phyloP scores from a whole-genome alignment of 2,888 invertebrate genomes.

The Odontocerum albicorne region DNA sequence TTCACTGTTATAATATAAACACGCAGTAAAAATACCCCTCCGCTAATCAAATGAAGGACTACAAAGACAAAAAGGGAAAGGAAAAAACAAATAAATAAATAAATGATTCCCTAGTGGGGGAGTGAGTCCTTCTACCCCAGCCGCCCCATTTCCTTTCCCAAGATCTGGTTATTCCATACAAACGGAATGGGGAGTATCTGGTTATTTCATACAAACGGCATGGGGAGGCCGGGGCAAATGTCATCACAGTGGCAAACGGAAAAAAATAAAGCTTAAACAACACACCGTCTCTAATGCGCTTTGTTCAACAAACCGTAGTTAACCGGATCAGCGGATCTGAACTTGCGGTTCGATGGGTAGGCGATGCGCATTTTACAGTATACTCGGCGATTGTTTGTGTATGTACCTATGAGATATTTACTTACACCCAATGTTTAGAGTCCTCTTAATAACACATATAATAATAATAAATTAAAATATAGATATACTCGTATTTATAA shows the following conservation, averaged over 20 bases:
- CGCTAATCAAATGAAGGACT: constrained; percentile 2
- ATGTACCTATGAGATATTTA: too few species aligned
- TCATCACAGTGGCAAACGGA: constrained; percentile 13
- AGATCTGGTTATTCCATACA: constrained; percentile 1
- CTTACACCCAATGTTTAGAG: too few species aligned
- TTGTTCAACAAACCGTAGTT: constrained; percentile 30
- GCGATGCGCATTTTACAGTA: constrained; percentile 1
- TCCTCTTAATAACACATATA: too few species aligned
- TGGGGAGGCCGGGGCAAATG: constrained; percentile 18
- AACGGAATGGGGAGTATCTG: neutral
- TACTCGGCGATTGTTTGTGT: neutral
- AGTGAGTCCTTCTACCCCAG: constrained; percentile 5
- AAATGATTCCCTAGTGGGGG: constrained; percentile 4
- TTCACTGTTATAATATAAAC: too few species aligned
- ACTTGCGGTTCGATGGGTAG: constrained; percentile 5
- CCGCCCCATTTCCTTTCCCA: constrained; percentile 3
- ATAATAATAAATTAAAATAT: too few species aligned
- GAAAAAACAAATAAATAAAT: constrained; percentile 5
- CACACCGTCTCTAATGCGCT: constrained; percentile 19
- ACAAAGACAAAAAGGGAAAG: constrained; percentile 4
- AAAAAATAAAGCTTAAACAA: constrained; percentile 18
- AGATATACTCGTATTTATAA: too few species aligned
- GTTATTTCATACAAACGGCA: neutral
- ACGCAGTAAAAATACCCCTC: too few species aligned
- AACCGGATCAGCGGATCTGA: neutral